phyloP scores from a whole-genome alignment of 2,888 invertebrate genomes.

The Bimastos eiseni region DNA sequence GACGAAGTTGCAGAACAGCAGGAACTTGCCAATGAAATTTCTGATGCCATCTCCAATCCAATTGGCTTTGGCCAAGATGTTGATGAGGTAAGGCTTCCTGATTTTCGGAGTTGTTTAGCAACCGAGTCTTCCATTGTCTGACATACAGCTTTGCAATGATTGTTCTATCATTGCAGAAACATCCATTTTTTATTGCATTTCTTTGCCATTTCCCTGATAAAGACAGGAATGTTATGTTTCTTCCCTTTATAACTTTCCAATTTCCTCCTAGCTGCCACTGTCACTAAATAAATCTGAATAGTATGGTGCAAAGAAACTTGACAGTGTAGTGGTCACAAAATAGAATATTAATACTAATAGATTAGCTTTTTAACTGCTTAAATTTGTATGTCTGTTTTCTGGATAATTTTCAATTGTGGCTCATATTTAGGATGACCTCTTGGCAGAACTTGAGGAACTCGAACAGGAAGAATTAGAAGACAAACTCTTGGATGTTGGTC shows the following conservation, averaged over 20 bases:
- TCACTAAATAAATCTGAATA: not conserved
- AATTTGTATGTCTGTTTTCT: not conserved
- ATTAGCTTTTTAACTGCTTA: not conserved
- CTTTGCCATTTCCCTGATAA: not conserved
- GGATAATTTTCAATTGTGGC: not conserved
- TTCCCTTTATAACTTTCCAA: not conserved
- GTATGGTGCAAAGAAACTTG: not conserved
- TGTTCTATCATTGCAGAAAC: not conserved
- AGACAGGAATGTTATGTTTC: not conserved
- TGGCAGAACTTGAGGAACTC: constrained; percentile 64
- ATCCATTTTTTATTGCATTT: not conserved
- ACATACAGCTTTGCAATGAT: not conserved
- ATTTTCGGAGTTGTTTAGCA: not conserved
- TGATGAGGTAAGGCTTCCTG: constrained; percentile 68
- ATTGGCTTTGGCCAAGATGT: constrained; percentile 82
- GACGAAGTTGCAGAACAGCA: constrained; percentile 99
- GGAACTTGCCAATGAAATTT: constrained; percentile 95
- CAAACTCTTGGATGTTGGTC: constrained; percentile 59
- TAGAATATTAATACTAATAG: too few species aligned
- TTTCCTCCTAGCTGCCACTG: not conserved
- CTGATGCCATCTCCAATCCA: constrained; percentile 96
- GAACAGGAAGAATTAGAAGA: constrained; percentile 64
- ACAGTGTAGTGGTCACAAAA: not conserved
- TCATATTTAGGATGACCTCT: constrained; percentile 61
- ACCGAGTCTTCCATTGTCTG: not conserved